Evolutionary conservation across 2,888 invertebrate genomes (phyloP), one percentile per base, ranked within the genome.

Genomic region (Chrysopilus asiliformis): DNA sequence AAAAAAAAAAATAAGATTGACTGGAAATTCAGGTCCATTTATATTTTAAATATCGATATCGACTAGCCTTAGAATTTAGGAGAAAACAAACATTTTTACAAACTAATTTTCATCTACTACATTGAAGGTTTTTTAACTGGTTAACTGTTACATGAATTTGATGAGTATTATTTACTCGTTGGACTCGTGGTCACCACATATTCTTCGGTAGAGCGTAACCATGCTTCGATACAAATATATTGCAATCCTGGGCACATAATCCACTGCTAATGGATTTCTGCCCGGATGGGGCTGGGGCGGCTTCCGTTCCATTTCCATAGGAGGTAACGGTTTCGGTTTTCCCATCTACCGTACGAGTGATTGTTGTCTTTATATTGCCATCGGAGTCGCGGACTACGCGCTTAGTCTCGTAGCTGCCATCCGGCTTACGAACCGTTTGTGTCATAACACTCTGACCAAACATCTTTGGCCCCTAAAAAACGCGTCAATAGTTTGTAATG

Each of bases 291-390:
- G 15, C 26, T 12, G 7, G 9, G 17, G 12, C 20, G 8, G 22
- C 9, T 14, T 39, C 39, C 27, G 32, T 30, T 1, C 33, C 41
- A 15, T 46, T 44, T 12, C 52, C 53, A 24, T 54, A 48, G 12
- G 53, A 53, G 2, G 59, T 55, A 3, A 52, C 43, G 3, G 56
- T 60, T 49, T 63, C 60, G 18, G 55, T 50, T 40, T 57, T 56
- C 0, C 62, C 62, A 39, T 61, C 49, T 3, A 53, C 44, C 15
- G 53, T 51, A 17, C 59, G 58, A 15, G 69, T 71, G 20, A 73
- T 55, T n/a, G 67, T 71, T 9, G 68, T 72, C 47, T 72, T 70
- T 45, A 68, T 66, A 47, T 71, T 72, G 2, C 76, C 76, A 26
- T 69, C 58, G 9, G 65, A 67, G 47, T 76, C 74, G 47, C 59